Conservation (phyloP, 2,888 invertebrate genomes). For the Cybosia mesomella region DNA sequence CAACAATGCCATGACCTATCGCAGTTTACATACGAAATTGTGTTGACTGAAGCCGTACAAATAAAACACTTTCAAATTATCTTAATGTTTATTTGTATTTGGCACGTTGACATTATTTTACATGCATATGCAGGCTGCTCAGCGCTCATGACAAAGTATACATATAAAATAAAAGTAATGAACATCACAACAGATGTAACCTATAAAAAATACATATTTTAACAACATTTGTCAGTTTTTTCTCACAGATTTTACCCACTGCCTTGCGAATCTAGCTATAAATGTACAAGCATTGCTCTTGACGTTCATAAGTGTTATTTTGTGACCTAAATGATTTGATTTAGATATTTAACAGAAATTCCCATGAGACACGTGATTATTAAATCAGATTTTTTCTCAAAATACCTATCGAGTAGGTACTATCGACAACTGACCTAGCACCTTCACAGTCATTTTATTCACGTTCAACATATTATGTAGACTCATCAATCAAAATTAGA, state of each 20-base stretch:
- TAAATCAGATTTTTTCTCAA: neutral
- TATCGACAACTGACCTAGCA: neutral
- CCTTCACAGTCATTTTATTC: neutral
- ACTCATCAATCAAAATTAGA: neutral
- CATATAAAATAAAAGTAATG: neutral
- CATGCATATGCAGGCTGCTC: slow-evolving; percentile 15
- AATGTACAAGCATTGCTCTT: neutral
- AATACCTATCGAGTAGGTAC: neutral
- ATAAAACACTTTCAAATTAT: slow-evolving; percentile 53
- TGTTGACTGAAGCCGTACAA: slow-evolving; percentile 36
- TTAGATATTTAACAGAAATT: neutral
- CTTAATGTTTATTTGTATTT: slow-evolving; percentile 58
- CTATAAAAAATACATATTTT: neutral
- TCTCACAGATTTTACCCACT: neutral
- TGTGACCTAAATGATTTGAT: neutral
- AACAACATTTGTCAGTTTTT: neutral
- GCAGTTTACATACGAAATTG: slow-evolving; percentile 13
- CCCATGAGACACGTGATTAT: neutral
- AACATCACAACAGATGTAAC: neutral
- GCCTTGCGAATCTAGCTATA: neutral
- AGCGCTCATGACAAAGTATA: slow-evolving; percentile 1
- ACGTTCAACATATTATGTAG: neutral
- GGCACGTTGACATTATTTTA: slow-evolving; percentile 30
- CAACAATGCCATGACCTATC: neutral
- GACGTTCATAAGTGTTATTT: neutral